Evolutionary conservation across 1,140 invertebrate species (phyloP).

Genomic region (Drosophila sulfurigaster): DNA sequence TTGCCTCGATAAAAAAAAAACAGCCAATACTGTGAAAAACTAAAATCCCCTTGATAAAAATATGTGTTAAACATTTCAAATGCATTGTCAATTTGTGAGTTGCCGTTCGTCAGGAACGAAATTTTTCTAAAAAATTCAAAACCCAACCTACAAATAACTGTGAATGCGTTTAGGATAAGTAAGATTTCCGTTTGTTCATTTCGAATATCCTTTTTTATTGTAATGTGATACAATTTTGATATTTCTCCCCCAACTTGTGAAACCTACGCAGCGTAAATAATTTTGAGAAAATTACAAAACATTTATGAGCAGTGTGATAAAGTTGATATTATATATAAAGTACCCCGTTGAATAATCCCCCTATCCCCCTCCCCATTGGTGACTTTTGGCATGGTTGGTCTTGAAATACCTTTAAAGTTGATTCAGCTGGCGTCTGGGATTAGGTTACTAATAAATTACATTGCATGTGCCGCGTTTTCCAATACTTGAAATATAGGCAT

Average conservation of each 20-base stretch:
- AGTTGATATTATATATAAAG: conserved; percentile 25
- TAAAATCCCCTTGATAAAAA: neutral
- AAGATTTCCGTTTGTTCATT: conserved; percentile 11
- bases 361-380: conserved; percentile 44
- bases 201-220: neutral
- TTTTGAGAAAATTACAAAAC: conserved; percentile 33
- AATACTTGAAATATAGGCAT: conserved; percentile 61
- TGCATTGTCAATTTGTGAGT: conserved; percentile 49
- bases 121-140: conserved; percentile 70
- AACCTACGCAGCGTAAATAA: conserved; percentile 33
- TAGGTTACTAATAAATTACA: neutral
- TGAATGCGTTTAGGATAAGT: conserved; percentile 55
- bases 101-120: conserved; percentile 49
- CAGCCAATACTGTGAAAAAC: conserved; percentile 67
- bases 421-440: neutral
- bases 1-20: conserved; percentile 58
- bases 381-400: conserved; percentile 62
- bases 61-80: conserved; percentile 37
- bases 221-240: conserved; percentile 43
- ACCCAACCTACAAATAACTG: conserved; percentile 50
- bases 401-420: conserved; percentile 29
- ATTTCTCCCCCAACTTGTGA: conserved; percentile 9
- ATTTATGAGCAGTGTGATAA: conserved; percentile 28
- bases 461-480: conserved; percentile 58
- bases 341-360: neutral